Percentiles rank a stretch among this genome's conserved stretches.
Evolutionary conservation across 2,888 invertebrate genomes (phyloP).

Genomic region (Ernsta delagoae): DNA sequence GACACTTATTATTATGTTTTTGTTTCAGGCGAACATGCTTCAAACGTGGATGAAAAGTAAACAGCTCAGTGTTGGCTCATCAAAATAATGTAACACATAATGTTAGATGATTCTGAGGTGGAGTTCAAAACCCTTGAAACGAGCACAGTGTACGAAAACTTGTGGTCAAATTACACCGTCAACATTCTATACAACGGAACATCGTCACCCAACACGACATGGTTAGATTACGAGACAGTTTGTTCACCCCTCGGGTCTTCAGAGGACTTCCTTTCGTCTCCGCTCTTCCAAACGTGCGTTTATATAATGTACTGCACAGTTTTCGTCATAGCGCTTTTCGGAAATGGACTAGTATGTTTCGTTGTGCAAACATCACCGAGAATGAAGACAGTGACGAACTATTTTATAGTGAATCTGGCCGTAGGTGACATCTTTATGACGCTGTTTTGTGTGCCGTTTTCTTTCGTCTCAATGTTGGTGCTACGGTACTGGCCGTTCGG

Average conservation of each 20-base stretch:
- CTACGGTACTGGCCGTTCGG: constrained; percentile 96
- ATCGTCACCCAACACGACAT: constrained; percentile 53
- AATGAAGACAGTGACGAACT: constrained; percentile 97
- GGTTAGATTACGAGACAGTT: constrained; percentile 54
- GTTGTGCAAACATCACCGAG: constrained; percentile 92
- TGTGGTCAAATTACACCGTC: constrained; percentile 44
- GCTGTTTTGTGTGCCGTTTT: constrained; percentile 95
- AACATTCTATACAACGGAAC: constrained; percentile 48
- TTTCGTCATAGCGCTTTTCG: constrained; percentile 88
- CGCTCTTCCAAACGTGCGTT: constrained; percentile 86
- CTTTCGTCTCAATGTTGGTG: constrained; percentile 92
- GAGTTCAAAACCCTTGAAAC: constrained; percentile 51
- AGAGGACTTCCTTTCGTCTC: constrained; percentile 63
- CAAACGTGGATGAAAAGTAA: background rate
- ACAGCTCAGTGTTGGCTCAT: constrained; percentile 11
- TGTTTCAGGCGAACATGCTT: constrained; percentile 38
- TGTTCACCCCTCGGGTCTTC: constrained; percentile 53
- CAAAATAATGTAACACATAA: constrained; percentile 51
- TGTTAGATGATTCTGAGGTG: constrained; percentile 57
- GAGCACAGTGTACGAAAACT: constrained; percentile 46
- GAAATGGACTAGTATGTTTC: constrained; percentile 93
- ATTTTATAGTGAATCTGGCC: constrained; percentile 95
- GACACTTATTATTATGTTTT: background rate
- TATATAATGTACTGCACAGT: constrained; percentile 90
- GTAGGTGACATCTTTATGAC: constrained; percentile 96